Conservation (phyloP, 2,113 vertebrate species). For the Grammomys surdaster region DNA sequence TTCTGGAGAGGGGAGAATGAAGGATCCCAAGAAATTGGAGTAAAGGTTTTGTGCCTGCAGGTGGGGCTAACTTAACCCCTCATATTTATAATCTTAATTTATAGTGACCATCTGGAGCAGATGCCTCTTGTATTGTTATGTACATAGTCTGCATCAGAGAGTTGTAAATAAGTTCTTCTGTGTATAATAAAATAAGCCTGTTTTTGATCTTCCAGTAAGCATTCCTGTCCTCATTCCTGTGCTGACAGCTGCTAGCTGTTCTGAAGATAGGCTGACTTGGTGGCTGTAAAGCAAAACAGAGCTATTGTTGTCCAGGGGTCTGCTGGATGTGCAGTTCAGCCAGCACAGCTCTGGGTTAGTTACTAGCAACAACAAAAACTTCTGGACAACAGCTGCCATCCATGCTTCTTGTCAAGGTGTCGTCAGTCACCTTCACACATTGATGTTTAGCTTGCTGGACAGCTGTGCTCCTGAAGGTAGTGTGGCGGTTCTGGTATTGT, state of each 20-base stretch:
- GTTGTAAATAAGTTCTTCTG: slow-evolving; percentile 86
- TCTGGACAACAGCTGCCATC: too few species aligned
- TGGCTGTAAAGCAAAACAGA: neutral
- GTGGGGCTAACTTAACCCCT: slow-evolving; percentile 80
- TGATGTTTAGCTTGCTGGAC: neutral
- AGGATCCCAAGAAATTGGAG: slow-evolving; percentile 78
- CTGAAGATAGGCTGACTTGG: neutral
- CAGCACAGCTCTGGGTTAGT: neutral
- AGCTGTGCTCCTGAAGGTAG: neutral
- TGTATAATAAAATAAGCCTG: slow-evolving; percentile 85
- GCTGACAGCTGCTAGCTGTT: neutral
- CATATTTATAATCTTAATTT: slow-evolving; percentile 92
- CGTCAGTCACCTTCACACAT: neutral
- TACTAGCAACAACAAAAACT: neutral
- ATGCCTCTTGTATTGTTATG: slow-evolving; percentile 82
- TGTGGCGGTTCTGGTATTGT: neutral
- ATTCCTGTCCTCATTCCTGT: neutral
- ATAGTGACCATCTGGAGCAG: slow-evolving; percentile 83
- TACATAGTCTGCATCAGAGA: slow-evolving; percentile 83
- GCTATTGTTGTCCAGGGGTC: neutral
- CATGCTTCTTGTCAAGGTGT: neutral
- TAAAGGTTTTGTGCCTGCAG: slow-evolving; percentile 86
- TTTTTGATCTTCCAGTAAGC: slow-evolving; percentile 82
- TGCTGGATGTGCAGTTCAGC: neutral
- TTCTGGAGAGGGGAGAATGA: slow-evolving; percentile 72